Evolutionary conservation across 2,113 vertebrate genomes (phyloP), one percentile per base, ranked within the genome.

Genomic region (Ornithorhynchus anatinus): DNA sequence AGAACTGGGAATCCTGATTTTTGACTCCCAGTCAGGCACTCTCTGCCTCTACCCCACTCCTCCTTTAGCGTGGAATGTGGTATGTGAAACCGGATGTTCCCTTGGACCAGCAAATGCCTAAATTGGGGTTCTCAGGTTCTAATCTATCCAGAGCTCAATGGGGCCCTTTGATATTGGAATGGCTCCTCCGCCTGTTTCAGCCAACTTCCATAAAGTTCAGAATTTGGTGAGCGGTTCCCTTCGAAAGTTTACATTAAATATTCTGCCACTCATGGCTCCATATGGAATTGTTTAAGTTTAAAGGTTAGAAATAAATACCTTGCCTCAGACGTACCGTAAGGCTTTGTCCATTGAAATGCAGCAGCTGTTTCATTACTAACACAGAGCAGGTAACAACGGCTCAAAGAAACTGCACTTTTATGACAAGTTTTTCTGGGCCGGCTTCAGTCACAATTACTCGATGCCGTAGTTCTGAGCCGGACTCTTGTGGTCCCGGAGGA

Each of bases 261-360:
- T 74, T 86, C 84, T 86, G 83, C 79, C 84, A 80, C 80, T 89
- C 83, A 74, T 36, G 40, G 78, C 84, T 53, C 87, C 90, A 80
- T 86, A 79, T 89, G 91, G 90, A 87, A 91, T 82, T 29, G 70
- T 73, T 88, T 86, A 88, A 83, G n/a, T 80, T 89, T 80, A 88
- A 85, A 73, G 79, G 66, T 82, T 69, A 71, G 78, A 87, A 76
- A 36, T 79, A 69, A 65, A 52, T 74, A 78, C 22, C 35, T 78
- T 33, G 60, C 76, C 58, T 84, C 72, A 83, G 67, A 91, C 89
- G 75, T 31, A 72, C 79, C 80, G 6, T 61, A 81, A 84, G 86
- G 23, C 86, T 87, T 81, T 81, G 57, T 87, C 72, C 59, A 56
- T 77, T 71, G 64, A 82, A 9, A 79, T 22, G 59, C 67, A 61